These are phyloP conservation scores for Atrichornis clamosus DNA, from an alignment of 2,113 vertebrate species.

Conservation along the genomic window DNA sequence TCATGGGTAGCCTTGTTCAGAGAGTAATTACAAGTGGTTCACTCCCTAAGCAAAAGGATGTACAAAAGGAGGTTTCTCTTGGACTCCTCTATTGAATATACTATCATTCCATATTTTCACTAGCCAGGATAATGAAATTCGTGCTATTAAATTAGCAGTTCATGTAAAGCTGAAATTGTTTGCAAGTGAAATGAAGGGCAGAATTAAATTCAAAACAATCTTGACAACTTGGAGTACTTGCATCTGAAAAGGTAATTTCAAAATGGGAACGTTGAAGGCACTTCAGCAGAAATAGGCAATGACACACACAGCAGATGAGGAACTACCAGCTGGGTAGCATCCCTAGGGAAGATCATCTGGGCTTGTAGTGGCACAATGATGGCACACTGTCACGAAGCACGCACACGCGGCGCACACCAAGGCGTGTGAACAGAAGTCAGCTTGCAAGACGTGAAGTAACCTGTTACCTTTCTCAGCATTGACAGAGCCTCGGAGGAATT, in stretches of 20 bases:
- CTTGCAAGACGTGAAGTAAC: not conserved
- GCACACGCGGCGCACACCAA: rapidly evolving
- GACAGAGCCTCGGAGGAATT: not conserved
- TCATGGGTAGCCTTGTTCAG: not conserved
- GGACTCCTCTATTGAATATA: not conserved
- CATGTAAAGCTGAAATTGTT: not conserved
- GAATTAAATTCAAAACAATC: not conserved
- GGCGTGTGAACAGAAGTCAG: not conserved
- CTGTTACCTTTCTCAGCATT: not conserved
- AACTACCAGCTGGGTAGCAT: not conserved
- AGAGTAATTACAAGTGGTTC: not conserved
- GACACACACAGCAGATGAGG: not conserved
- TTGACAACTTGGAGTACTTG: not conserved
- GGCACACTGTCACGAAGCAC: not conserved
- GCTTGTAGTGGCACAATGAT: not conserved
- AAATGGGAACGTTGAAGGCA: not conserved
- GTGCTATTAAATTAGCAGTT: not conserved
- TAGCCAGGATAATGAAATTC: not conserved
- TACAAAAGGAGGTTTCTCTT: not conserved
- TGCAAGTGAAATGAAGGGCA: not conserved
- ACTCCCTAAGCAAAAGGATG: not conserved
- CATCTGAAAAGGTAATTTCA: not conserved
- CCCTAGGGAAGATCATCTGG: not conserved
- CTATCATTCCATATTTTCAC: not conserved
- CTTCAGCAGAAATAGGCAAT: not conserved